A percentile compares a stretch with the other conserved stretches of the same genome.
phyloP scores from a whole-genome alignment of 2,888 invertebrate species.

The Octonoba sinensis region DNA sequence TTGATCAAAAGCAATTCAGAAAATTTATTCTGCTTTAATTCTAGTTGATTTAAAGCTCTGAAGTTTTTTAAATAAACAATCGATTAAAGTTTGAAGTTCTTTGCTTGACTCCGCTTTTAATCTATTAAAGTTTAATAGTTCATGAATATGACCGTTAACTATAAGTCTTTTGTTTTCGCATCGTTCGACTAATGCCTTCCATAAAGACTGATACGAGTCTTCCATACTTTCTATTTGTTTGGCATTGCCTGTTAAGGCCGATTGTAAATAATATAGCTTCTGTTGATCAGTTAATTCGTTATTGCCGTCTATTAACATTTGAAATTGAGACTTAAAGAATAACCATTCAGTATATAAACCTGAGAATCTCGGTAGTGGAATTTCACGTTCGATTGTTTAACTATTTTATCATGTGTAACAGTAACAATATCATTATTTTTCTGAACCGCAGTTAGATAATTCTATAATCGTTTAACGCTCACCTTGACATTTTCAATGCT shows the following conservation, averaged over 20 bases:
- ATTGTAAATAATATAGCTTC: conserved; percentile 1
- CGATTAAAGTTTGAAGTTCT: not conserved
- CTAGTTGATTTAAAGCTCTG: not conserved
- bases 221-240: not conserved
- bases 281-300: not conserved
- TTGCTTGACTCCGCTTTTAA: not conserved
- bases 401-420: not conserved
- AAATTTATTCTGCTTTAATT: not conserved
- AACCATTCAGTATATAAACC: not conserved
- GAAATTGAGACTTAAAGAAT: conserved; percentile 13
- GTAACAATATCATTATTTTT: not conserved
- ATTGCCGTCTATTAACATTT: not conserved
- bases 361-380: not conserved
- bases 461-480: not conserved
- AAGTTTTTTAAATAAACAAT: not conserved
- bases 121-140: not conserved
- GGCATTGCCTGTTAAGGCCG: not conserved
- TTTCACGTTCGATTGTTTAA: not conserved
- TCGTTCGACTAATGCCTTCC: not conserved
- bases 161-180: not conserved
- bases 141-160: not conserved
- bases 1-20: not conserved
- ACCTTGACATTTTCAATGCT: not conserved
- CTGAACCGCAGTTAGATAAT: not conserved
- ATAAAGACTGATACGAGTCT: not conserved